Percentiles rank a stretch among this genome's conserved stretches.
Evolutionary conservation across 2,113 vertebrate genomes (phyloP).

Genomic region (Colistium nudipinnis): DNA sequence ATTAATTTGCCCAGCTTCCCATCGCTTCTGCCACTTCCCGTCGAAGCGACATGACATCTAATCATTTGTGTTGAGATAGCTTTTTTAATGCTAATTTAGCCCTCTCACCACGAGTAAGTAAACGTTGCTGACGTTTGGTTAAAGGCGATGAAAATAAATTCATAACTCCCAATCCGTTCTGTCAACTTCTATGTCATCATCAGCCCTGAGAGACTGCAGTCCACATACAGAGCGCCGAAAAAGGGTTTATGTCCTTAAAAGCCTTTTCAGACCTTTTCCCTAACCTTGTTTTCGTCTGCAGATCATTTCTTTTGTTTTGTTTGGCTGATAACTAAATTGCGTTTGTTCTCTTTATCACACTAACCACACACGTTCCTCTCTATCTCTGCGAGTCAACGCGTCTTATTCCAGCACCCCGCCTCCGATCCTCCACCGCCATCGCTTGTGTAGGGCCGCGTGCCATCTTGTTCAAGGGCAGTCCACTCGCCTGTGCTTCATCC

Average conservation of each 20-base stretch:
- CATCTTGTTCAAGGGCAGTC: constrained; percentile 63
- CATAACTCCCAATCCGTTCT: constrained; percentile 27
- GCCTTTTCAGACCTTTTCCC: constrained; percentile 1
- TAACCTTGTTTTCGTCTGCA: constrained; percentile 10
- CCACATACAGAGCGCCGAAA: too few relatives aligned
- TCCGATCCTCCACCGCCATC: constrained; percentile 37
- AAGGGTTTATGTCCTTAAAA: constrained; percentile 1
- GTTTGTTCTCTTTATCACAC: constrained; percentile 52
- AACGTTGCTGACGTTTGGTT: constrained; percentile 37
- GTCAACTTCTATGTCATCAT: constrained; percentile 29
- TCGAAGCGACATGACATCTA: constrained; percentile 28
- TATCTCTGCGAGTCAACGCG: constrained; percentile 39
- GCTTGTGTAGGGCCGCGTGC: constrained; percentile 42
- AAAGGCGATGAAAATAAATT: constrained; percentile 44
- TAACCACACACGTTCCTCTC: constrained; percentile 20
- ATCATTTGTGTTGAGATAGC: constrained; percentile 32
- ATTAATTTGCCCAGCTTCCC: constrained; percentile 31
- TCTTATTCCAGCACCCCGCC: constrained; percentile 14
- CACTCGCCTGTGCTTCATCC: constrained; percentile 59
- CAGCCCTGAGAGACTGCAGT: background rate
- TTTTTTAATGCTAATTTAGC: constrained; percentile 28
- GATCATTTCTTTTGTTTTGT: constrained; percentile 3
- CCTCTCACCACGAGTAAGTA: constrained; percentile 22
- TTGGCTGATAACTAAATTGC: constrained; percentile 52
- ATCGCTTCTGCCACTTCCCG: constrained; percentile 5